Base-by-base conservation (phyloP, 2,113 vertebrate genomes). In the Naja naja region DNA sequence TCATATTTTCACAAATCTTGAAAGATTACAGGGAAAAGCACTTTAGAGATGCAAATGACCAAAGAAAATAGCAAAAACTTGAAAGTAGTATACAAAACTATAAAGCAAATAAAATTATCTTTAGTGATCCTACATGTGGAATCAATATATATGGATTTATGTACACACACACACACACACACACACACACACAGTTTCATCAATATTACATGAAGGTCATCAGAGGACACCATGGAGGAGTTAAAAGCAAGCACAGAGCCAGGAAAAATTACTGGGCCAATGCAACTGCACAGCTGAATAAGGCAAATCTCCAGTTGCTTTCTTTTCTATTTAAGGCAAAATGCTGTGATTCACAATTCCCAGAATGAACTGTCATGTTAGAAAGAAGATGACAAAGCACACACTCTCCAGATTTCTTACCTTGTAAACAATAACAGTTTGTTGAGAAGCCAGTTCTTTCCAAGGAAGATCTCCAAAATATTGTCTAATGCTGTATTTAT, bases 281-380 rank as follows among this genome's bases (percentile, higher is more conserved):
- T 90, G 45, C 12, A 58, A 20, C 54, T 86, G 12, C 7, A 55
- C 49, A 39, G 23, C 74, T 87, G 92, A 93, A 90, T 87, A 93
- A 93, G 88, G 88, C 92, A 90, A 90, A 90, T 90, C 88, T 93
- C 30, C 30, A 52, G 74, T 52, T 47, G 43, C 54, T 90, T 86
- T 90, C 69, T 90, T 64, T 93, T 93, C 92, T 93, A 93, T 93
- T 90, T 93, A 93, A 90, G 92, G 92, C 92, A 93, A 89, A 93
- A 87, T 53, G 74, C 74, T 60, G 8, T 90, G 54, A 93, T 93
- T 90, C 92, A 93, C 55, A 86, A n/a, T 81, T 93, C 74, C 39
- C 27, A 47, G 88, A 39, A 89, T 89, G 69, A 89, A 55, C 88
- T 64, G 54, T 25, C 23, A 64, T 60, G 74, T 90, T 90, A 60